phyloP scores from a whole-genome alignment of 1,140 invertebrate genomes.

The Apolygus lucorum region DNA sequence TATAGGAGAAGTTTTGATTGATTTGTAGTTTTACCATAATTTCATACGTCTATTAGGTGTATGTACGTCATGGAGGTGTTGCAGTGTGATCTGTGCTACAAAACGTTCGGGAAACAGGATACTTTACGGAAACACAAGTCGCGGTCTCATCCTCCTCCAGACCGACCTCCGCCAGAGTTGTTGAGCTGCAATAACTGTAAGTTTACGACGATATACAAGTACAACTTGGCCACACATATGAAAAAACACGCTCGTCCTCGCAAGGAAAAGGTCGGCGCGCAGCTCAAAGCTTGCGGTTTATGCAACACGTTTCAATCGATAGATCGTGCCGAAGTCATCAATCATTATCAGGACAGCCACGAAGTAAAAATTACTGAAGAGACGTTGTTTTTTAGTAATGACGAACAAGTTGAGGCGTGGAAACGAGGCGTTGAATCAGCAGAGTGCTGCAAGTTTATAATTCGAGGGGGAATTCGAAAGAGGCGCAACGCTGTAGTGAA shows the following conservation, averaged over 20 bases:
- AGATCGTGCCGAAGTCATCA: neutral
- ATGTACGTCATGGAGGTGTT: no score
- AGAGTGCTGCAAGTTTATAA: neutral
- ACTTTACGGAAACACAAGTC: neutral
- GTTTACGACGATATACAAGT: neutral
- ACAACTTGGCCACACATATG: neutral
- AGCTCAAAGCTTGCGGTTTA: neutral
- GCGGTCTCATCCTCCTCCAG: neutral
- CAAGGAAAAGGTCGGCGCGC: no score
- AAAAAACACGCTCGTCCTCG: neutral
- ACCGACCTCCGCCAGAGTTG: neutral
- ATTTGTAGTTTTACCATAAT: no score
- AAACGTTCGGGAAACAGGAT: neutral
- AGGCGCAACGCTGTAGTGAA: neutral
- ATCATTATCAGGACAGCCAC: neutral
- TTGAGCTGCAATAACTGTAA: neutral
- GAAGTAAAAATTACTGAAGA: neutral
- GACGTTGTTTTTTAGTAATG: neutral
- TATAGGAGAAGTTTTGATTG: no score
- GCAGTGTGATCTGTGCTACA: neutral
- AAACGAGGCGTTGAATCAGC: neutral
- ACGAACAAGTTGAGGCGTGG: neutral
- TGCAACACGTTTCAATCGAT: neutral
- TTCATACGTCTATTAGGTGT: no score
- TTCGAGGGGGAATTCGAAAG: neutral